Evolutionary conservation across 2,888 invertebrate genomes (phyloP).

Genomic region (Lasioglossum calceatum): DNA sequence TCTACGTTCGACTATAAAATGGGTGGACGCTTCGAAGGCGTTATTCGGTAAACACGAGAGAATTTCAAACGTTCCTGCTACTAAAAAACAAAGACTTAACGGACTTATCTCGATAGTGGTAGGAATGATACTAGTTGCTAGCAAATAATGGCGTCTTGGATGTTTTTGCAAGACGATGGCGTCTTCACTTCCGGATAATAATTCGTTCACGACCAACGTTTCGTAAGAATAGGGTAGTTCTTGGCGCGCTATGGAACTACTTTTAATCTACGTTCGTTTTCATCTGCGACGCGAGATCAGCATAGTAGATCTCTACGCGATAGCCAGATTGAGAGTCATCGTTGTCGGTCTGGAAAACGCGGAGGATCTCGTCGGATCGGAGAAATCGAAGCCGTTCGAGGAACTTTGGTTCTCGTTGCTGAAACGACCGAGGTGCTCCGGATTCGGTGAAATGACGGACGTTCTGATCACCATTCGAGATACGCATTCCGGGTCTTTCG

Average conservation of each 20-base stretch:
- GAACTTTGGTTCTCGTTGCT: constrained; percentile 66
- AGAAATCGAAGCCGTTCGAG: constrained; percentile 59
- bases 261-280: constrained; percentile 8
- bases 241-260: constrained; percentile 29
- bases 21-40: constrained; percentile 12
- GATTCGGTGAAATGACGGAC: constrained; percentile 86
- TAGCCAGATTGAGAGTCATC: constrained; percentile 78
- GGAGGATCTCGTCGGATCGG: constrained; percentile 73
- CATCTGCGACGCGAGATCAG: background rate
- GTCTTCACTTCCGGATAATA: constrained; percentile 5
- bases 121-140: constrained; percentile 60
- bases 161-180: constrained; percentile 22
- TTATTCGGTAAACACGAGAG: constrained; percentile 19
- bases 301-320: constrained; percentile 67
- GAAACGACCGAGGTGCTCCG: constrained; percentile 82
- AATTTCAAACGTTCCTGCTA: constrained; percentile 34
- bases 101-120: constrained; percentile 46
- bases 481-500: constrained; percentile 68
- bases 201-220: constrained; percentile 1
- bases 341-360: constrained; percentile 78
- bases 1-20: constrained; percentile 28
- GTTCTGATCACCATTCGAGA: constrained; percentile 85
- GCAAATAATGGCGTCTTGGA: constrained; percentile 44
- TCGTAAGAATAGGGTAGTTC: constrained; percentile 22
- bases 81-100: constrained; percentile 19